Base-by-base conservation (phyloP, 2,888 invertebrate genomes). In the Noctua fimbriata region DNA sequence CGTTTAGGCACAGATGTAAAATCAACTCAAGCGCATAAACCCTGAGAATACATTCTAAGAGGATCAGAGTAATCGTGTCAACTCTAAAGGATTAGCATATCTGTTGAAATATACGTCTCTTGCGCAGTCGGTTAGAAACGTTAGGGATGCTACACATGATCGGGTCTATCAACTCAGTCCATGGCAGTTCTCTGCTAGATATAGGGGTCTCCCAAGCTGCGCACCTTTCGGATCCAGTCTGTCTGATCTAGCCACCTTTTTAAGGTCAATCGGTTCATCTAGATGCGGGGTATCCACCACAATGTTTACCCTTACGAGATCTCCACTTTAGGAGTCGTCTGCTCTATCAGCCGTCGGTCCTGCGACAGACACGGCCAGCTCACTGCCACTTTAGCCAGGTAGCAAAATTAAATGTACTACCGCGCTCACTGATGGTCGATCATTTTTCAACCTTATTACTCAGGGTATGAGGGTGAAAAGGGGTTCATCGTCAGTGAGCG, bases 11-110 rank as follows among this genome's bases (percentile, higher is more conserved):
- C 85, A 84, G 74, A 58, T 80, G 81, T 55, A 21, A 84, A 87
- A 76, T 58, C 58, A 75, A 87, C 81, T 80, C 85, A 73, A 73
- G 75, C 85, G 52, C 76, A 76, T 52, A 24, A n/a, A 66, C 36
- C 44, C 63, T 16, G 65, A 82, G 67, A 70, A 76, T 72, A 80
- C 73, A 73, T 60, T 75, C 36, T 83, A 83, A 88, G 60, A 32
- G 77, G 83, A 81, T 88, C 44, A 49, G 65, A 69, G 28, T 81
- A 88, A 88, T 83, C 81, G 69, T 75, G 74, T 88, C 76, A 83
- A 81, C 75, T 83, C 52, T 72, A 76, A 44, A 78, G 84, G 77
- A 86, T 86, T 80, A 83, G 58, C 60, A 70, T 73, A 73, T 49
- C 73, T 58, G 65, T 49, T 21, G 69, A 69, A 74, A 76, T 67